phyloP scores from a whole-genome alignment of 2,888 invertebrate genomes.

The Philhelius pedissequus region DNA sequence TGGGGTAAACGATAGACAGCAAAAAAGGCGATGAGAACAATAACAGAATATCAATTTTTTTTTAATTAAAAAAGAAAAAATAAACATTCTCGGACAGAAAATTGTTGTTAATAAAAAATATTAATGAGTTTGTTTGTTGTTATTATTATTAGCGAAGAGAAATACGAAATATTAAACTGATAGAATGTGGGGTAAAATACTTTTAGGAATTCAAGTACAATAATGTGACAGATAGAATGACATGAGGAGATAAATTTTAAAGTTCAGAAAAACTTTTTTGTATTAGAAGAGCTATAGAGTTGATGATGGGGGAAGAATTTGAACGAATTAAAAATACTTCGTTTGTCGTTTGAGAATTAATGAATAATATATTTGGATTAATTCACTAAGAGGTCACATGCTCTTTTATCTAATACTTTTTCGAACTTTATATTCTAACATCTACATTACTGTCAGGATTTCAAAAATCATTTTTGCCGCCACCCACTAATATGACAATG shows the following conservation, averaged over 20 bases:
- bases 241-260: not conserved
- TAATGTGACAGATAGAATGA: not conserved
- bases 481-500: too few species aligned
- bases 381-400: too few species aligned
- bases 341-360: too few species aligned
- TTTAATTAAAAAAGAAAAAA: not conserved
- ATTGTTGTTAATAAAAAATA: not conserved
- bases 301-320: not conserved
- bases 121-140: not conserved
- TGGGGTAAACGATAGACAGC: conserved; percentile 19
- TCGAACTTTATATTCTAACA: too few species aligned
- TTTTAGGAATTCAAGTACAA: not conserved
- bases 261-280: not conserved
- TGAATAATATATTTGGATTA: too few species aligned
- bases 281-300: not conserved
- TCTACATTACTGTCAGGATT: too few species aligned
- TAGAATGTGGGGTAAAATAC: not conserved
- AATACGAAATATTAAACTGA: not conserved
- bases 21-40: conserved; percentile 18
- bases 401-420: too few species aligned
- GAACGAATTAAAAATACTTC: not conserved
- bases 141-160: not conserved
- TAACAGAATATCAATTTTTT: conserved; percentile 40
- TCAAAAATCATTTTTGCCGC: too few species aligned
- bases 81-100: conserved; percentile 4